Evolutionary conservation across 2,888 invertebrate species (phyloP).

Genomic region (Bombyx huttoni): DNA sequence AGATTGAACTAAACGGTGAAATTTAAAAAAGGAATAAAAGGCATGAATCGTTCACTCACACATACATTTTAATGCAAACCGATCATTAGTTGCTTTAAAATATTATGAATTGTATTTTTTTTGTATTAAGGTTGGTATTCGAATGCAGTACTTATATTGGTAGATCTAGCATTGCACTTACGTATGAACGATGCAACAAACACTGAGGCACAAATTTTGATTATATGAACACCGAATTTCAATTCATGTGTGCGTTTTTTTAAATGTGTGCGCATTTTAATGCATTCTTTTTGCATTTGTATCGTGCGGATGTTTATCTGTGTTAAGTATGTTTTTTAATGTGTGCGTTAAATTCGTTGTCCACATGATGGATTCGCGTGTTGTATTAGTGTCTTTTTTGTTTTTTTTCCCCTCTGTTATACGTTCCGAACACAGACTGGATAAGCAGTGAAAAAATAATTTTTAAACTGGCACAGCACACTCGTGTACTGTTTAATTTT

Average conservation of each 20-base stretch:
- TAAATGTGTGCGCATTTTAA: conserved; percentile 26
- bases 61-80: conserved; percentile 55
- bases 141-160: conserved; percentile 20
- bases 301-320: conserved; percentile 25
- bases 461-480: conserved; percentile 68
- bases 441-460: conserved; percentile 67
- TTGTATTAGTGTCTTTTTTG: conserved; percentile 60
- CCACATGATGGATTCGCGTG: conserved; percentile 61
- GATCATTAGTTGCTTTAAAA: conserved; percentile 41
- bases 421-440: conserved; percentile 36
- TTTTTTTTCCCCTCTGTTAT: conserved; percentile 27
- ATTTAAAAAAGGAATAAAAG: conserved; percentile 72
- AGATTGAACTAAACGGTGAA: conserved; percentile 73
- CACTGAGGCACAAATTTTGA: conserved; percentile 49
- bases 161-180: conserved; percentile 58
- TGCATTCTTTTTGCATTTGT: conserved; percentile 52
- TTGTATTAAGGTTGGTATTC: conserved; percentile 22
- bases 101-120: conserved; percentile 18
- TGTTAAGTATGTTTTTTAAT: conserved; percentile 22
- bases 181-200: conserved; percentile 48
- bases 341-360: conserved; percentile 52
- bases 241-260: conserved; percentile 27
- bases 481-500: conserved; percentile 67
- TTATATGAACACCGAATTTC: conserved; percentile 66
- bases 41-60: conserved; percentile 59